Conservation (phyloP, 2,888 invertebrate genomes). For the Alviniconcha strummeri region DNA sequence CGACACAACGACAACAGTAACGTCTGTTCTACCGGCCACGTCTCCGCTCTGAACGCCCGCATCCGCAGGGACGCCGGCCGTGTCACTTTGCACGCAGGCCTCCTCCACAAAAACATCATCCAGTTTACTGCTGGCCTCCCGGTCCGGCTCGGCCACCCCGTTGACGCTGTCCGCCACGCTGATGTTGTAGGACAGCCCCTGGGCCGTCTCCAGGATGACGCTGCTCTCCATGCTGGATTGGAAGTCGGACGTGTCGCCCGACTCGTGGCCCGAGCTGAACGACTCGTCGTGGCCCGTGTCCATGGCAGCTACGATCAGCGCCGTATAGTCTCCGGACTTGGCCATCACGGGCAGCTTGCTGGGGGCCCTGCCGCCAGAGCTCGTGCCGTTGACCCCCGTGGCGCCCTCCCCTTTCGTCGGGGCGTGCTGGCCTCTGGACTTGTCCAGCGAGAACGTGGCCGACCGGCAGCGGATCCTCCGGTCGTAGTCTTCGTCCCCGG, state of each 20-base stretch:
- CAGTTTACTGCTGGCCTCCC: not conserved
- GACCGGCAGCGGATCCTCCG: slow-evolving; percentile 61
- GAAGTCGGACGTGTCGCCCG: not conserved
- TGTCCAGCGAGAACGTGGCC: slow-evolving; percentile 57
- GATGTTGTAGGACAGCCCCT: slow-evolving; percentile 16
- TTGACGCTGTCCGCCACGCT: not conserved
- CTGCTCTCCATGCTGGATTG: slow-evolving; percentile 24
- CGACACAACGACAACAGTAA: slow-evolving; percentile 16
- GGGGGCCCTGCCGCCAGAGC: slow-evolving; percentile 2
- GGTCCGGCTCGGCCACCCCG: not conserved
- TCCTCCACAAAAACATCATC: not conserved
- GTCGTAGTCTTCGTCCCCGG: slow-evolving; percentile 47
- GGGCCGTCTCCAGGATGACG: slow-evolving; percentile 23
- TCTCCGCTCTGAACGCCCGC: not conserved
- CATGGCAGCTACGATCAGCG: slow-evolving; percentile 10
- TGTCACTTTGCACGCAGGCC: not conserved
- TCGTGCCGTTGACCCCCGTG: not conserved
- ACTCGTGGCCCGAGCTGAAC: not conserved
- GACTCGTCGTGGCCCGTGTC: not conserved
- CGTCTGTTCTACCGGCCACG: not conserved
- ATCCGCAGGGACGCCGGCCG: not conserved
- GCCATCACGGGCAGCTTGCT: slow-evolving; percentile 17
- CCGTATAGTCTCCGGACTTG: slow-evolving; percentile 12
- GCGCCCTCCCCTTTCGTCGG: not conserved
- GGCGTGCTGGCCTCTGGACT: slow-evolving; percentile 8